Evolutionary conservation across 53 echinoderm and acorn worm genomes (phyloP).

Genomic region (Astropecten irregularis): DNA sequence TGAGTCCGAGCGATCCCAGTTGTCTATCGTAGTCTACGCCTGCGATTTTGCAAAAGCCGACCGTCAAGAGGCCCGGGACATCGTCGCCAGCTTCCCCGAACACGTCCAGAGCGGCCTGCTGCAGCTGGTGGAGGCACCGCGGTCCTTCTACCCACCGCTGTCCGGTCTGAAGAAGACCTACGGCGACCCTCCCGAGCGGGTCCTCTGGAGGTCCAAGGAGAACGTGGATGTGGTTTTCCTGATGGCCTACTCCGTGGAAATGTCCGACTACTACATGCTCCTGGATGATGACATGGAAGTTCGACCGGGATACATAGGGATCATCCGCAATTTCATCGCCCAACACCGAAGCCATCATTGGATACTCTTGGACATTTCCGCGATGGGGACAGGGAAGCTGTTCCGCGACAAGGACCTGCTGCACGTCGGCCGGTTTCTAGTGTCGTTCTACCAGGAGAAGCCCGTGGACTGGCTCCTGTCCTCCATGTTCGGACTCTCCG

Average conservation of each 20-base stretch:
- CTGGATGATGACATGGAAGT: not conserved
- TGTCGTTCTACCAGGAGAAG: slow-evolving; percentile 13
- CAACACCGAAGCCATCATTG: not conserved
- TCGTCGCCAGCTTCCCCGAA: not conserved
- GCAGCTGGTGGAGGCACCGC: not conserved
- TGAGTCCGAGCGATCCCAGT: not conserved
- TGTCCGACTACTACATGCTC: slow-evolving; percentile 32
- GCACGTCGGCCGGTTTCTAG: not conserved
- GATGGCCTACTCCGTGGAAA: not conserved
- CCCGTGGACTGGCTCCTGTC: not conserved
- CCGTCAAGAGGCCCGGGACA: not conserved
- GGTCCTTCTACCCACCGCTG: slow-evolving; percentile 12
- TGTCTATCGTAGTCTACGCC: slow-evolving; percentile 12
- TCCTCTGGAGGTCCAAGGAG: slow-evolving; percentile 7
- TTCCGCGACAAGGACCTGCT: not conserved
- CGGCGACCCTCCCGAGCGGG: not conserved
- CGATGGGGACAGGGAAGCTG: slow-evolving; percentile 1
- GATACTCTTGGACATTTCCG: not conserved
- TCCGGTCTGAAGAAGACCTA: not conserved
- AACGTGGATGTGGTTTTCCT: slow-evolving; percentile 7
- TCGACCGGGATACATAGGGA: not conserved
- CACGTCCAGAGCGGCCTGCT: slow-evolving; percentile 4
- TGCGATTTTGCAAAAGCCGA: not conserved
- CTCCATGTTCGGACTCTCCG: not conserved
- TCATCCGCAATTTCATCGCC: not conserved